These are phyloP conservation scores for Campylomormyrus numenius DNA, from an alignment of 2,113 vertebrate genomes.

Conservation along the genomic window DNA sequence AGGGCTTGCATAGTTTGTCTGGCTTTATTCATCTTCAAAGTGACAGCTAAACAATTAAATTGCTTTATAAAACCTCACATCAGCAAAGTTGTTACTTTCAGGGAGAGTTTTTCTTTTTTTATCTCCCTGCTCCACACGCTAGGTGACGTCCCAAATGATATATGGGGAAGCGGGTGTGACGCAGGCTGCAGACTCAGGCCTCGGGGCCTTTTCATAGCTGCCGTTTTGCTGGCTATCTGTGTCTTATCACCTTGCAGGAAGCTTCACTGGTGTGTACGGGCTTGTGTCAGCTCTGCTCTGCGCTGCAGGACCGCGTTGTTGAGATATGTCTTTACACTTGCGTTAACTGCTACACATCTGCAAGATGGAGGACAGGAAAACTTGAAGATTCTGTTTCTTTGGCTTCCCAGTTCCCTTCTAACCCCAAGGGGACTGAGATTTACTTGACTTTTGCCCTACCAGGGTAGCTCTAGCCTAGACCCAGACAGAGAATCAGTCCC, in stretches of 20 bases:
- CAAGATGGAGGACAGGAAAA: not conserved
- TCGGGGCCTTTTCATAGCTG: not conserved
- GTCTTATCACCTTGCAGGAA: not conserved
- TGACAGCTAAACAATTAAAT: conserved; percentile 19
- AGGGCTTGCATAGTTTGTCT: not conserved
- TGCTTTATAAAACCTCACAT: conserved; percentile 24
- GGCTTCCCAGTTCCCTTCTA: not conserved
- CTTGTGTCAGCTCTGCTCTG: not conserved
- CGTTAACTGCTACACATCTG: not conserved
- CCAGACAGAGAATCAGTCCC: not conserved
- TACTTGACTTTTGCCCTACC: not conserved
- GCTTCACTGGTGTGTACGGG: not conserved
- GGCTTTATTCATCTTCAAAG: conserved; percentile 21
- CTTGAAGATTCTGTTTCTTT: not conserved
- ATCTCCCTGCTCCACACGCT: not conserved
- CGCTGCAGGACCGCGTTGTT: not conserved
- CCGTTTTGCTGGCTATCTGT: not conserved
- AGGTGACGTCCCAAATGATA: not conserved
- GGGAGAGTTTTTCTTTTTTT: not conserved
- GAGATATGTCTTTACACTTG: not conserved
- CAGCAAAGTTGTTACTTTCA: conserved; percentile 16
- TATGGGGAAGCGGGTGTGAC: not conserved
- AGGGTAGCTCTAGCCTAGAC: not conserved
- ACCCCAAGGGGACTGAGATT: not conserved
- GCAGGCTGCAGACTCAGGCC: not conserved